A percentile compares a stretch with the other conserved stretches of the same genome.
phyloP scores from a whole-genome alignment of 2,797 vertebrate genomes.

The Xenopus petersii region DNA sequence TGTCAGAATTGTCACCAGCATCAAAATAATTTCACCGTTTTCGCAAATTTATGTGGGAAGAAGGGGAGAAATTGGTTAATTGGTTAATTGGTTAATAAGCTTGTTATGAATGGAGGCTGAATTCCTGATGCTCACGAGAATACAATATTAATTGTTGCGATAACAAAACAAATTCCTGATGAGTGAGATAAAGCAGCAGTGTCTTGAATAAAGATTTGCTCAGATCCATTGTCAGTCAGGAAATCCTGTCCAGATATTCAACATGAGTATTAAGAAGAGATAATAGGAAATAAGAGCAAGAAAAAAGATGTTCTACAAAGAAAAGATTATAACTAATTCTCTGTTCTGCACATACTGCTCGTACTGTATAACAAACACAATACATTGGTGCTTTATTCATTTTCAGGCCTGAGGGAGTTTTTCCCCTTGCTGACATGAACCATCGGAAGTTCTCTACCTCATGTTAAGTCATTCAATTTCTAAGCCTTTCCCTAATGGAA shows the following conservation, averaged over 20 bases:
- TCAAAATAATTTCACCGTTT: no score
- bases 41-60: no score
- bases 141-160: not conserved
- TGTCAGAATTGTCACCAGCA: no score
- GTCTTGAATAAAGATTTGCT: not conserved
- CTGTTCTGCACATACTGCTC: not conserved
- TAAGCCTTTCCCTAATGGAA: slow-evolving; percentile 1
- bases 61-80: no score
- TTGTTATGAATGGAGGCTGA: no score
- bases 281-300: not conserved
- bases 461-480: slow-evolving; percentile 4
- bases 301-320: not conserved
- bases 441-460: slow-evolving; percentile 1
- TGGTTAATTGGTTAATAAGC: no score
- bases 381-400: not conserved
- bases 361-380: not conserved
- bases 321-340: not conserved
- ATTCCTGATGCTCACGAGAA: not conserved
- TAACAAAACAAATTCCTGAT: not conserved
- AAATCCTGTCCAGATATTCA: not conserved
- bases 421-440: not conserved
- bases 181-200: not conserved
- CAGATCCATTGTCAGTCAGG: not conserved
- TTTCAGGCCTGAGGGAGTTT: not conserved
- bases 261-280: not conserved